Conservation (phyloP, 2,797 vertebrate genomes). For the Urosaurus nigricauda region DNA sequence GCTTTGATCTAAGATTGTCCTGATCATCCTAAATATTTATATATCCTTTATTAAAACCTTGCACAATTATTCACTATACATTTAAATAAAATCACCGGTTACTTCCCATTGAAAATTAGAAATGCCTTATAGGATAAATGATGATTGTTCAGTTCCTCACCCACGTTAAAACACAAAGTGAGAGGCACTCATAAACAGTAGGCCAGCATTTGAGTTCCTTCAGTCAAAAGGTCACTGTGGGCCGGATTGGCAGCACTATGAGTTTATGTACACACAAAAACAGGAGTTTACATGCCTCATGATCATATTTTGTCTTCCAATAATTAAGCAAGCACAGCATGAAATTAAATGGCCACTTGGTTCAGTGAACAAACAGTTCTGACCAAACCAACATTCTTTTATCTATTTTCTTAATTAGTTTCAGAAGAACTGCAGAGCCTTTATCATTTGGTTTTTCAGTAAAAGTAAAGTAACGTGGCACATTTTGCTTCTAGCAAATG, state of each 20-base stretch:
- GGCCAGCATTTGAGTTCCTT: conserved; percentile 52
- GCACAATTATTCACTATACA: neutral
- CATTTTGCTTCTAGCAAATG: conserved; percentile 76
- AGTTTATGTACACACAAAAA: conserved; percentile 45
- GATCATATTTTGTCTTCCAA: conserved; percentile 70
- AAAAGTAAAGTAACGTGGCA: conserved; percentile 80
- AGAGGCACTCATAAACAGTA: conserved; percentile 58
- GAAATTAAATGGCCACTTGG: conserved; percentile 80
- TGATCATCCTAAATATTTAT: neutral
- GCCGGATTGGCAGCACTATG: conserved; percentile 62
- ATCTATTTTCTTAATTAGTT: conserved; percentile 82
- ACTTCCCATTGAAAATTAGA: conserved; percentile 39
- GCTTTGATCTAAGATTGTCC: neutral
- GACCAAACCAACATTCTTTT: conserved; percentile 77
- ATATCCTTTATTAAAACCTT: neutral
- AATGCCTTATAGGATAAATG: neutral
- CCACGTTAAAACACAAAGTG: conserved; percentile 48
- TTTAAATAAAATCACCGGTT: conserved; percentile 15
- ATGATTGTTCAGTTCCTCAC: conserved; percentile 48
- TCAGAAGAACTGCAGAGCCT: conserved; percentile 72
- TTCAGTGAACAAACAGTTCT: conserved; percentile 77
- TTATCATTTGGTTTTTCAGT: conserved; percentile 77
- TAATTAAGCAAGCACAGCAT: conserved; percentile 84
- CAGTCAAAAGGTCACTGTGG: conserved; percentile 72
- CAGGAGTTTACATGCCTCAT: conserved; percentile 70